These are phyloP conservation scores for Osmerus mordax DNA, from an alignment of 2,113 vertebrate species.

Conservation along the genomic window DNA sequence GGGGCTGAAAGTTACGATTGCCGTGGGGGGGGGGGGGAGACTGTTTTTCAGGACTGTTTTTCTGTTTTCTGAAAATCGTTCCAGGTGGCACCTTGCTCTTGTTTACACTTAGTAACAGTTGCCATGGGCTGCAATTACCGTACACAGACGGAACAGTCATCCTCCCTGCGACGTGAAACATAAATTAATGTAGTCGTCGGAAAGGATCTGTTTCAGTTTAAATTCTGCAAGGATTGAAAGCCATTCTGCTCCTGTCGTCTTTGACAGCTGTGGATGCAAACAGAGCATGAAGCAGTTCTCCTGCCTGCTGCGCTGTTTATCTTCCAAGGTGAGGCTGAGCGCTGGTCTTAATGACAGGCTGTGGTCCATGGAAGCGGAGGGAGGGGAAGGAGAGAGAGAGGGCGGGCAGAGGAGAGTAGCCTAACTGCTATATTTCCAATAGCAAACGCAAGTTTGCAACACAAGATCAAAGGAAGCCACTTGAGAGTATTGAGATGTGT, in stretches of 20 bases:
- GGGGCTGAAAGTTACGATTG: slow-evolving; percentile 37
- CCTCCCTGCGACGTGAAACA: too few species aligned
- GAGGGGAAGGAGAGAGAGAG: background rate
- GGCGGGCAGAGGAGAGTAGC: background rate
- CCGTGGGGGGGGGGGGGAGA: too few species aligned
- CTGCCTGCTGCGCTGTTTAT: background rate
- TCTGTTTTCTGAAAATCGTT: slow-evolving; percentile 48
- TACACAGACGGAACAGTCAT: background rate
- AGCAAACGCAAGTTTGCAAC: background rate
- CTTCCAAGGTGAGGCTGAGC: background rate
- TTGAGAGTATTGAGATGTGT: background rate
- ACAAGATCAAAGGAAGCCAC: background rate
- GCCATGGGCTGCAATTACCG: slow-evolving; percentile 42
- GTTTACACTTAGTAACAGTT: slow-evolving; percentile 51
- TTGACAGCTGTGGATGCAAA: too few species aligned
- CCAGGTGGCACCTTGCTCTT: slow-evolving; percentile 54
- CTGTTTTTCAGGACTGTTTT: slow-evolving; percentile 16
- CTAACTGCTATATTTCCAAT: too few species aligned
- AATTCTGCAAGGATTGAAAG: too few species aligned
- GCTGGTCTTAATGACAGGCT: background rate
- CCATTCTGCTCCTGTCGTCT: too few species aligned
- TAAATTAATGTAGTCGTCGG: too few species aligned
- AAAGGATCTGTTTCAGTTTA: too few species aligned
- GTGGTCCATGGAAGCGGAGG: background rate
- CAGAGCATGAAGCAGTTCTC: too few species aligned